phyloP scores from a whole-genome alignment of 1,140 invertebrate species.

The Leptopilina clavipes region DNA sequence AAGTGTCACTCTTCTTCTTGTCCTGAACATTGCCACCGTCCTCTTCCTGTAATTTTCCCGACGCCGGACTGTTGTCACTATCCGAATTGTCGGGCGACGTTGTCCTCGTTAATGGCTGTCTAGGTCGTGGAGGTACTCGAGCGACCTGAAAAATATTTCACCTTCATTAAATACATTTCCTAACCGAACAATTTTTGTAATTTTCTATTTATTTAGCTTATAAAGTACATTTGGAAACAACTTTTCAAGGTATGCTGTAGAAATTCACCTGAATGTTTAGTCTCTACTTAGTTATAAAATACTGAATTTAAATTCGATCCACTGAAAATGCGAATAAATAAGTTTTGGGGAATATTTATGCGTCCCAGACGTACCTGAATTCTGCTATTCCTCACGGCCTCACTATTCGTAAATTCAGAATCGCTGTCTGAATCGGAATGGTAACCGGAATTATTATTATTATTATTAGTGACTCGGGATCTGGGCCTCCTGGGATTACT shows the following conservation, averaged over 20 bases:
- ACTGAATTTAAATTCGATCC: no score
- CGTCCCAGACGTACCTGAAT: constrained; percentile 52
- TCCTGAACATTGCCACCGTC: constrained; percentile 77
- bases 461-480: constrained; percentile 59
- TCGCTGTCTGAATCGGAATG: constrained; percentile 70
- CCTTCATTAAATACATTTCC: background rate
- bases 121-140: constrained; percentile 66
- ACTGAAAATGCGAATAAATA: no score
- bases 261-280: no score
- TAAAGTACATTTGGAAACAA: no score
- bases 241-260: no score
- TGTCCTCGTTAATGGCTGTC: constrained; percentile 63
- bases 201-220: no score
- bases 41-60: constrained; percentile 76
- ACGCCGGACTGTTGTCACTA: constrained; percentile 71
- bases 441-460: constrained; percentile 49
- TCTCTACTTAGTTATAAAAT: no score
- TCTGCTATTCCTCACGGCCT: constrained; percentile 57
- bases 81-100: constrained; percentile 69
- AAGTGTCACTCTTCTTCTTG: constrained; percentile 83
- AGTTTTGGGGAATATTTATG: no score
- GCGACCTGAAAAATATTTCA: constrained; percentile 47
- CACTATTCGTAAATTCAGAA: constrained; percentile 53
- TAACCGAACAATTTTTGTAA: no score
- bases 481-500: constrained; percentile 63